A percentile compares a stretch with the other conserved stretches of the same genome.
Conservation (phyloP, 1,140 invertebrate genomes). For the Chionoecetes opilio region DNA sequence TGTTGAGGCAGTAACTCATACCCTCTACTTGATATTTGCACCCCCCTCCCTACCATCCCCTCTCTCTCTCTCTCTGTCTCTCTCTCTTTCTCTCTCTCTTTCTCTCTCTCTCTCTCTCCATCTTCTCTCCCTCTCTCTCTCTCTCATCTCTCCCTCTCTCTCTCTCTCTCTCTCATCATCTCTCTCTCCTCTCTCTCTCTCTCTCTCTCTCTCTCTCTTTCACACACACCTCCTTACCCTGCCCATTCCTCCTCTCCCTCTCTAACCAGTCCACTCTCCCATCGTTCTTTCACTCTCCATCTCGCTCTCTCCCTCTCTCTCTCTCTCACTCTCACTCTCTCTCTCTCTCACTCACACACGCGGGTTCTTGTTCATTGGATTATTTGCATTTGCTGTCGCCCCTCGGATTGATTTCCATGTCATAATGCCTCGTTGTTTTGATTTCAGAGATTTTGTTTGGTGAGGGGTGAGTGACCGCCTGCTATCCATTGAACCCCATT, state of each 20-base stretch:
- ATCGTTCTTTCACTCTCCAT: neutral
- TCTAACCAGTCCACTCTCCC: conserved; percentile 28
- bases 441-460: conserved; percentile 6
- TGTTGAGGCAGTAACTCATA: conserved; percentile 58
- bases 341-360: conserved; percentile 52
- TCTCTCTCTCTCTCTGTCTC: neutral
- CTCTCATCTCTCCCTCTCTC: neutral
- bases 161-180: neutral
- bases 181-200: conserved; percentile 22
- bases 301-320: neutral
- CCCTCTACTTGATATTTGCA: conserved; percentile 65
- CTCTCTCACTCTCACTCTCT: neutral
- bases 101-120: neutral
- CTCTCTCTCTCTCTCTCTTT: conserved; percentile 12
- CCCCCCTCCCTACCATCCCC: neutral
- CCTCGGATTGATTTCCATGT: conserved; percentile 56
- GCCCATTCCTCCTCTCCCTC: neutral
- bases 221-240: no score
- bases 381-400: conserved; percentile 44
- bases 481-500: no score
- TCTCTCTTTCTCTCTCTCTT: no score
- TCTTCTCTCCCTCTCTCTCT: neutral
- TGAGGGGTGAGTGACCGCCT: neutral
- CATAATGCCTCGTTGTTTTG: conserved; percentile 53
- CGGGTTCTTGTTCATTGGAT: conserved; percentile 49